These are phyloP conservation scores for Bothrops alternatus DNA, from an alignment of 2,797 vertebrate species.

Conservation along the genomic window DNA sequence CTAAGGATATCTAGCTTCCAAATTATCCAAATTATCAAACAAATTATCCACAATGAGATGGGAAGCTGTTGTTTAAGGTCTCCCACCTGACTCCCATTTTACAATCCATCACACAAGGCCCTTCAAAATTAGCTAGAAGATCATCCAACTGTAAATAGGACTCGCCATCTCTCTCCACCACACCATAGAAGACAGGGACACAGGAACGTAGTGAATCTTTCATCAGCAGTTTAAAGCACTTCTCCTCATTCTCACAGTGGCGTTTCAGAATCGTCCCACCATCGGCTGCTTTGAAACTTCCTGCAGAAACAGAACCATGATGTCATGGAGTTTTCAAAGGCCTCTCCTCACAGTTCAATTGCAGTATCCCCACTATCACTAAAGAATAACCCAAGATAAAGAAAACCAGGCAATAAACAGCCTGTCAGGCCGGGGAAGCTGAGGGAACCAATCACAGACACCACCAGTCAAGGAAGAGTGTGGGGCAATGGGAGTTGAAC, in stretches of 20 bases:
- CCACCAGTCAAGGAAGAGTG: no score
- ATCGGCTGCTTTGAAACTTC: constrained; percentile 94
- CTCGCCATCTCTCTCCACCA: constrained; percentile 90
- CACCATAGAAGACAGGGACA: constrained; percentile 87
- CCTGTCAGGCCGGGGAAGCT: no score
- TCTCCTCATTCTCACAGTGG: constrained; percentile 89
- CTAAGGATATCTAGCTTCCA: background rate
- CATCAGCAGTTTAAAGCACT: constrained; percentile 85
- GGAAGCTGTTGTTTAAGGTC: background rate
- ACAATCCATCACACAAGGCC: constrained; percentile 96
- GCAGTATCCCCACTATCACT: background rate
- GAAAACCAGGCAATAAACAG: constrained; percentile 2
- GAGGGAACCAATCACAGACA: no score
- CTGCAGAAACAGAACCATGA: constrained; percentile 67
- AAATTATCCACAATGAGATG: constrained; percentile 2
- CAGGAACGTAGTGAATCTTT: constrained; percentile 80
- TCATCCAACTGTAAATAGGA: constrained; percentile 91
- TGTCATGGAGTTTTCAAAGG: constrained; percentile 20
- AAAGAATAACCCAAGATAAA: constrained; percentile 22
- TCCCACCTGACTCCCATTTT: constrained; percentile 96
- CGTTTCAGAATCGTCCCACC: constrained; percentile 94
- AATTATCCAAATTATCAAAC: background rate
- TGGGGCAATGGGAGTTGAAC: no score
- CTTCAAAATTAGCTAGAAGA: constrained; percentile 86
- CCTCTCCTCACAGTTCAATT: constrained; percentile 13